Conservation (phyloP, 2,797 vertebrate species). For the Anniella stebbinsi region DNA sequence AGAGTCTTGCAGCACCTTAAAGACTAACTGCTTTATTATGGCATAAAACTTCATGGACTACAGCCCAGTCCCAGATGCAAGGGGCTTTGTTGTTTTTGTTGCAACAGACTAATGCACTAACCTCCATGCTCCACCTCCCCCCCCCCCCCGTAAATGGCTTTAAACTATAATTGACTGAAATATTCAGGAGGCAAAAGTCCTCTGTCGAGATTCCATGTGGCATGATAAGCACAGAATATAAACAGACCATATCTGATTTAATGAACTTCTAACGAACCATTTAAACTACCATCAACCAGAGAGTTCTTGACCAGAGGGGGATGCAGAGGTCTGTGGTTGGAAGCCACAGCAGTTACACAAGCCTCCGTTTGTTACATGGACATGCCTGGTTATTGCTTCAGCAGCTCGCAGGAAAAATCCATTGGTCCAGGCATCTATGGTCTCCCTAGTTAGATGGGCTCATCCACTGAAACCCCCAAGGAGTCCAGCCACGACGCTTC, state of each 20-base stretch:
- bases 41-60: too few relatives aligned
- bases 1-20: too few relatives aligned
- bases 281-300: not conserved
- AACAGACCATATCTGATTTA: not conserved
- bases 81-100: too few relatives aligned
- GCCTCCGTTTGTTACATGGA: not conserved
- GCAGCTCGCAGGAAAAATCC: not conserved
- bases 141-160: not conserved
- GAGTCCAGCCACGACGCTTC: not conserved
- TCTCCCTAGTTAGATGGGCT: not conserved
- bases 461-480: not conserved
- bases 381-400: not conserved
- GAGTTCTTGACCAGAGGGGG: not conserved
- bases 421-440: too few relatives aligned
- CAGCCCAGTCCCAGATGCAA: too few relatives aligned
- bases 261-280: not conserved
- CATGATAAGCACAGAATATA: not conserved
- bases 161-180: not conserved
- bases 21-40: too few relatives aligned
- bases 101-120: too few relatives aligned
- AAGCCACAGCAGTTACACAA: too few relatives aligned
- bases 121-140: too few relatives aligned
- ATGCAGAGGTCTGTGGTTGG: not conserved
- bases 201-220: not conserved
- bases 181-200: not conserved